Conservation (phyloP, 2,888 invertebrate genomes). For the Norana najaformis region DNA sequence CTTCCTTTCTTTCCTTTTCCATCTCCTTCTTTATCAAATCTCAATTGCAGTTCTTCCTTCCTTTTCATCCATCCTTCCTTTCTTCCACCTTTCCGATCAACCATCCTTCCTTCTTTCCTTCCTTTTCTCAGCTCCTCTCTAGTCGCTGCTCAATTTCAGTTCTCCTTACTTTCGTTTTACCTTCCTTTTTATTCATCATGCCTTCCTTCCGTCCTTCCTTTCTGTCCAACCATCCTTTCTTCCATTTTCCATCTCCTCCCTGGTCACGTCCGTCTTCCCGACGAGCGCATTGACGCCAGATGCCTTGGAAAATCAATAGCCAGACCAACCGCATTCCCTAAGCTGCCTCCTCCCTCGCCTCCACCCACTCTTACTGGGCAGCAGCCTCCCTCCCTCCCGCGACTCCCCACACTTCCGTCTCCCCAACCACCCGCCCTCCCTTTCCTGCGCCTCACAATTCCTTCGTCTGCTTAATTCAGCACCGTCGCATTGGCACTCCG, state of each 20-base stretch:
- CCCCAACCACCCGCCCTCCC: too few relatives aligned
- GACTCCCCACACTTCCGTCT: too few relatives aligned
- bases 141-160: too few relatives aligned
- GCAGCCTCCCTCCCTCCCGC: too few relatives aligned
- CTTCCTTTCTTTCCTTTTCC: not conserved
- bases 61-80: not conserved
- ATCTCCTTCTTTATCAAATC: not conserved
- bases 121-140: not conserved
- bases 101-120: not conserved
- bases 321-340: not conserved
- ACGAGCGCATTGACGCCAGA: not conserved
- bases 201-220: not conserved
- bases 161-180: too few relatives aligned
- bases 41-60: not conserved
- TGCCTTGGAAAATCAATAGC: constrained; percentile 1
- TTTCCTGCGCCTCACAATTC: not conserved
- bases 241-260: not conserved
- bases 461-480: not conserved
- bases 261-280: not conserved
- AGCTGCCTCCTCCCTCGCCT: too few relatives aligned
- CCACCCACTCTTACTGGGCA: too few relatives aligned
- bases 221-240: not conserved
- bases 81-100: not conserved
- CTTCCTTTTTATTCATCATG: not conserved
- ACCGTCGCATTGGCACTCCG: not conserved